These are phyloP conservation scores for Perizoma affinitatum DNA, from an alignment of 2,888 invertebrate species.

Conservation along the genomic window DNA sequence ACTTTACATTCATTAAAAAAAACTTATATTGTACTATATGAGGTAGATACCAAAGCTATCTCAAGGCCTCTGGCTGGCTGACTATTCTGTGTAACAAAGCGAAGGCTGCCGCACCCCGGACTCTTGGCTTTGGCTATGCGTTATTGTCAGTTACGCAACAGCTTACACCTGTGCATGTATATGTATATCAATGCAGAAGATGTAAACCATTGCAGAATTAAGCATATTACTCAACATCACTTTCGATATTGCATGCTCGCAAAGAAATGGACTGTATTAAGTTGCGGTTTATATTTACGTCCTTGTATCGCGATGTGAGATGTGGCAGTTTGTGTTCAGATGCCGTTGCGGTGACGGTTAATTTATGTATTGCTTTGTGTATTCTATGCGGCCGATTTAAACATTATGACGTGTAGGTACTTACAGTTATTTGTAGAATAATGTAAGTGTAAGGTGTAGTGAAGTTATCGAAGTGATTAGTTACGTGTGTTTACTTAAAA, in stretches of 20 bases:
- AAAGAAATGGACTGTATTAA: slow-evolving; percentile 65
- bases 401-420: not conserved
- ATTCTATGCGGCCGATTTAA: not conserved
- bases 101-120: no score
- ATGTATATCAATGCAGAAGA: slow-evolving; percentile 10
- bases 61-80: no score
- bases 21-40: no score
- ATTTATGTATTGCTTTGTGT: slow-evolving; percentile 3
- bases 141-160: slow-evolving; percentile 3
- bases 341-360: slow-evolving; percentile 39
- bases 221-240: slow-evolving; percentile 66
- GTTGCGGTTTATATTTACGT: slow-evolving; percentile 69
- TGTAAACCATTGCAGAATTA: slow-evolving; percentile 38
- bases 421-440: no score
- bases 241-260: slow-evolving; percentile 64
- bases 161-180: not conserved
- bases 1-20: no score
- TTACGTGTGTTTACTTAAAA: no score
- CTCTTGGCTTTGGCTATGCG: not conserved
- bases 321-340: slow-evolving; percentile 59
- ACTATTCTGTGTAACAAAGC: no score
- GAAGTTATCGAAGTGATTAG: no score
- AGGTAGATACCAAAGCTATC: no score
- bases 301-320: slow-evolving; percentile 69
- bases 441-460: no score